These are phyloP conservation scores for Desoria tigrina DNA, from an alignment of 2,888 invertebrate genomes.

Conservation along the genomic window DNA sequence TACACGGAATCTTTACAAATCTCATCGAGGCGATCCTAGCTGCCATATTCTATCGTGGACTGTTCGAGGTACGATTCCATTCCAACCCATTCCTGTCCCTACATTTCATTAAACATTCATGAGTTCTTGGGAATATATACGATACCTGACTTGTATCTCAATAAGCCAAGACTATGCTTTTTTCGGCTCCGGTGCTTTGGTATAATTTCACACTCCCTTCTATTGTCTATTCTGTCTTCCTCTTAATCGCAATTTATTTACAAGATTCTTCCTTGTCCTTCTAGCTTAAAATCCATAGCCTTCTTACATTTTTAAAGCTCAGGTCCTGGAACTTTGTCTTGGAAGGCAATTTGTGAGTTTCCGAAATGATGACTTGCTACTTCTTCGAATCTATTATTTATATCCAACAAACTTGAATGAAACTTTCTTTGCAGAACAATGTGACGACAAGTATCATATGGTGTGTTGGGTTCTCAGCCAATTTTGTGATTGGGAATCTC, in stretches of 20 bases:
- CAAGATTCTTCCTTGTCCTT: too few relatives aligned
- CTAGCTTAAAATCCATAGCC: too few relatives aligned
- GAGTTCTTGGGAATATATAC: too few relatives aligned
- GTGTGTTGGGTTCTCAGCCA: constrained; percentile 42
- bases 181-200: not conserved
- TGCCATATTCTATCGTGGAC: constrained; percentile 40
- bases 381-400: too few relatives aligned
- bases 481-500: constrained; percentile 44
- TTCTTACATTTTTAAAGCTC: too few relatives aligned
- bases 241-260: not conserved
- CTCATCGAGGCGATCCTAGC: constrained; percentile 40
- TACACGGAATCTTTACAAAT: constrained; percentile 42
- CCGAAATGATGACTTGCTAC: too few relatives aligned
- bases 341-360: too few relatives aligned
- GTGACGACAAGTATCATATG: constrained; percentile 38
- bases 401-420: not conserved
- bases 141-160: constrained; percentile 3
- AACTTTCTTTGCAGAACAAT: constrained; percentile 39
- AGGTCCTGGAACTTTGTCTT: too few relatives aligned
- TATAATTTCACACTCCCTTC: not conserved
- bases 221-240: not conserved
- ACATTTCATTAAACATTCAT: constrained; percentile 8
- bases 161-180: too few relatives aligned
- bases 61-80: constrained; percentile 39
- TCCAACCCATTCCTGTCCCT: not conserved